Evolutionary conservation across 2,888 invertebrate genomes (phyloP).

Genomic region (Hyposoter dolosus): DNA sequence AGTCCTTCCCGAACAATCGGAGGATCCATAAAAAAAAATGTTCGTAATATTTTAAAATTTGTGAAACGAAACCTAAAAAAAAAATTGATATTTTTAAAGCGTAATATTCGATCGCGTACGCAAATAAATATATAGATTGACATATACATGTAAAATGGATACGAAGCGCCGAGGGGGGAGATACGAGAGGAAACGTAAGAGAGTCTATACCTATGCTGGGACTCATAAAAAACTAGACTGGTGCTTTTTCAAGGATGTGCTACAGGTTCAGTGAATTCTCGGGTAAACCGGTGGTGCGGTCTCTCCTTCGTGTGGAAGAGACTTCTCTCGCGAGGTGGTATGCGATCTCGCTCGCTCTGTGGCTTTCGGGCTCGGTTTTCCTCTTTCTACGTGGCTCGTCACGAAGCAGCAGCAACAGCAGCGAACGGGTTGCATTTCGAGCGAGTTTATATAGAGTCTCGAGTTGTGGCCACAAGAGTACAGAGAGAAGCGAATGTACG

Average conservation of each 20-base stretch:
- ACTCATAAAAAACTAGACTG: conserved; percentile 70
- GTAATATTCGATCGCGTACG: not conserved
- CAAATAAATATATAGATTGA: conserved; percentile 16
- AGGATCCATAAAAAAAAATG: not conserved
- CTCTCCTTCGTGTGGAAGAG: conserved; percentile 51
- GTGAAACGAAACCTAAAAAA: not conserved
- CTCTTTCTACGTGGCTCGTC: conserved; percentile 55
- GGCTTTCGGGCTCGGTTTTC: conserved; percentile 13
- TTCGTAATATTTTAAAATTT: not conserved
- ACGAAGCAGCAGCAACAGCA: conserved; percentile 53
- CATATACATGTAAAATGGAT: conserved; percentile 1
- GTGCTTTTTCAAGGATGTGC: conserved; percentile 71
- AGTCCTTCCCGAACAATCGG: not conserved
- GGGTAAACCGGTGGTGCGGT: conserved; percentile 72
- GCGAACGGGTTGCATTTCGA: conserved; percentile 68
- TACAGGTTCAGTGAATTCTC: conserved; percentile 72
- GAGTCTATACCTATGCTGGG: conserved; percentile 46
- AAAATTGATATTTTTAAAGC: not conserved
- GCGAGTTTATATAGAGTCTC: conserved; percentile 64
- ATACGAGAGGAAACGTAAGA: conserved; percentile 42
- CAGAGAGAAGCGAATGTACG: conserved; percentile 23
- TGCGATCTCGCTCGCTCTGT: conserved; percentile 24
- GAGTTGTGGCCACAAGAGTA: conserved; percentile 55
- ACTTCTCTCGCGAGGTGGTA: conserved; percentile 40
- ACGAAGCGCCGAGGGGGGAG: conserved; percentile 38